Percentiles rank a stretch among this genome's conserved stretches.
These are phyloP conservation scores for Oreohelix idahoensis DNA, from an alignment of 1,140 invertebrate genomes.

Conservation along the genomic window DNA sequence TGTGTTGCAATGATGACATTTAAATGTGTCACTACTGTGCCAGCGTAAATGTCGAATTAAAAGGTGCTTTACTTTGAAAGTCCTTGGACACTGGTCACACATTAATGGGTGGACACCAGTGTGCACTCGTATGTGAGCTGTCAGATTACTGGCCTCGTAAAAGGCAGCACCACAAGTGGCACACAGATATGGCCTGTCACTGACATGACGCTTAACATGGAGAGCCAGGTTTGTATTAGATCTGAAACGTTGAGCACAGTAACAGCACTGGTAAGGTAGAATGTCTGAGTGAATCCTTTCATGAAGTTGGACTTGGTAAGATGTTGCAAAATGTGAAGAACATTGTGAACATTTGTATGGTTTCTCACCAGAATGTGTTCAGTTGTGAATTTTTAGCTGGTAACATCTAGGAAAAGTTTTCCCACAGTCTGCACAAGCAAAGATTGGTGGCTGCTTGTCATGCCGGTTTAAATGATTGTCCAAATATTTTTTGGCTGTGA, in stretches of 20 bases:
- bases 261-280: background rate
- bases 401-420: background rate
- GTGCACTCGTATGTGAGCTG: background rate
- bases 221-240: background rate
- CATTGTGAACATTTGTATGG: slow-evolving; percentile 3
- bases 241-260: background rate
- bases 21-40: background rate
- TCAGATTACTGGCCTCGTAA: background rate
- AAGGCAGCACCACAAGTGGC: background rate
- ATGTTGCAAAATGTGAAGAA: background rate
- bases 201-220: background rate
- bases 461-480: background rate
- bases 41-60: slow-evolving; percentile 17
- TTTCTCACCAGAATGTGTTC: slow-evolving; percentile 3
- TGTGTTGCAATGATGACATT: background rate
- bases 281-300: background rate
- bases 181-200: background rate
- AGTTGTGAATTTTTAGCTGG: background rate
- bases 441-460: background rate
- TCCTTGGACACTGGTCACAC: slow-evolving; percentile 6
- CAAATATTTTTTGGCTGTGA: background rate
- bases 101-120: background rate
- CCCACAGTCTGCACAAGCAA: background rate
- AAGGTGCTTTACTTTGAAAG: background rate
- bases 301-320: background rate